Evolutionary conservation across 2,113 vertebrate genomes (phyloP), one percentile per base, ranked within the genome.

Genomic region (Leptobrachium leishanense): DNA sequence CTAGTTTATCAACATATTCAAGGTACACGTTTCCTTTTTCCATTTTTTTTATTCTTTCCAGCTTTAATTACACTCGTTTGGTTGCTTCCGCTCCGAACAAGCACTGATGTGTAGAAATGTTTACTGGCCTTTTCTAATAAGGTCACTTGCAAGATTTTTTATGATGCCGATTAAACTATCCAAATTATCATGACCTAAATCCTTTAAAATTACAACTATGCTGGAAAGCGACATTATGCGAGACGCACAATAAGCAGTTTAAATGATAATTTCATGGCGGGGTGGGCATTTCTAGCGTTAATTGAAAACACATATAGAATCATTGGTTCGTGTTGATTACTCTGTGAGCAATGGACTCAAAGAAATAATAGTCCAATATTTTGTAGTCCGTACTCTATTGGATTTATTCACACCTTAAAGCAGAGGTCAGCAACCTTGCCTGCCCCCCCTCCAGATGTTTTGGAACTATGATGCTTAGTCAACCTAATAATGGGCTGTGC

Each of bases 181-280:
- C 63, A 65, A 65, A 65, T 65, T 40, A 40, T 2, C 40, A 2
- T 65, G 63, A 65, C 63, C 63, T 65, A 65, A 65, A 65, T 65
- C 20, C 10, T 65, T 20, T 65, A 31, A n/a, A 65, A 65, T 65
- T 11, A 64, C 40, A 40, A 65, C 20, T 40, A 8, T 40, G 63
- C 20, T 65, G 40, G 39, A 65, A 20, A 65, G 63, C 63, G 39
- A 5, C 46, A 50, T 50, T 8, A 50, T 50, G 8, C 1, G 46
- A 50, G 46, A 10, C 20, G 63, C 20, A 65, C 6, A 40, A 15
- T 65, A 65, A 65, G 63, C 63, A 20, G 8, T 20, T 65, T 65
- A 65, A 40, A 65, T 39, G 8, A 65, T 65, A 65, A 65, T 65
- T 40, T 40, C 20, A 65, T 65, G 63, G 63, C 2, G 39, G 8